These are phyloP conservation scores for Drosophila ananassae DNA, from an alignment of 1,140 invertebrate genomes.

Conservation along the genomic window DNA sequence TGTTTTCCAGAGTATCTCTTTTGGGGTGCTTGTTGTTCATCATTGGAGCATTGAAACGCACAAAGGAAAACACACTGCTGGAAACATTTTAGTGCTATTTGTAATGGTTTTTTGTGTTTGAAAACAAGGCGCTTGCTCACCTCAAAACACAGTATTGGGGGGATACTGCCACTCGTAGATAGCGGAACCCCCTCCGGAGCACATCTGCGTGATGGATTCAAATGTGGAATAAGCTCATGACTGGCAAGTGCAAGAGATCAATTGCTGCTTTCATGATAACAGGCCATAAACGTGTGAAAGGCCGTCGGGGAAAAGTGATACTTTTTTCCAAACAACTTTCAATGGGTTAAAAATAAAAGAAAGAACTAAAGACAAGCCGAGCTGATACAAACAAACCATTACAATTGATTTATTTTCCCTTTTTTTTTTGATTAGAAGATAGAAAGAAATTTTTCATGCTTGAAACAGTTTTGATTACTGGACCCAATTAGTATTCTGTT, in stretches of 20 bases:
- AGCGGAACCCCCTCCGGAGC: constrained; percentile 14
- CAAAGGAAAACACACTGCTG: constrained; percentile 43
- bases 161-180: neutral
- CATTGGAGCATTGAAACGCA: constrained; percentile 22
- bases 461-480: neutral
- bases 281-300: constrained; percentile 43
- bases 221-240: constrained; percentile 25
- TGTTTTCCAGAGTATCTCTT: constrained; percentile 17
- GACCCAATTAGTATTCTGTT: too few species aligned
- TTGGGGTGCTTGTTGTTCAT: constrained; percentile 21
- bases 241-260: constrained; percentile 62
- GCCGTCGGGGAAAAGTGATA: constrained; percentile 16
- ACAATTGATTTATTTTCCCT: constrained; percentile 23
- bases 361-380: neutral
- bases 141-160: neutral
- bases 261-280: constrained; percentile 61
- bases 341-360: neutral
- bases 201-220: constrained; percentile 20
- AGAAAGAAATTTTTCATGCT: constrained; percentile 4
- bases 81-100: constrained; percentile 37
- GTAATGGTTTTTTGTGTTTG: constrained; percentile 27
- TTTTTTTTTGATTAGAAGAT: constrained; percentile 7
- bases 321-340: neutral
- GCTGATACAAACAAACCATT: constrained; percentile 5
- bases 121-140: constrained; percentile 22